These are phyloP conservation scores for Bhutanitis thaidina DNA, from an alignment of 2,888 invertebrate genomes.

Conservation along the genomic window DNA sequence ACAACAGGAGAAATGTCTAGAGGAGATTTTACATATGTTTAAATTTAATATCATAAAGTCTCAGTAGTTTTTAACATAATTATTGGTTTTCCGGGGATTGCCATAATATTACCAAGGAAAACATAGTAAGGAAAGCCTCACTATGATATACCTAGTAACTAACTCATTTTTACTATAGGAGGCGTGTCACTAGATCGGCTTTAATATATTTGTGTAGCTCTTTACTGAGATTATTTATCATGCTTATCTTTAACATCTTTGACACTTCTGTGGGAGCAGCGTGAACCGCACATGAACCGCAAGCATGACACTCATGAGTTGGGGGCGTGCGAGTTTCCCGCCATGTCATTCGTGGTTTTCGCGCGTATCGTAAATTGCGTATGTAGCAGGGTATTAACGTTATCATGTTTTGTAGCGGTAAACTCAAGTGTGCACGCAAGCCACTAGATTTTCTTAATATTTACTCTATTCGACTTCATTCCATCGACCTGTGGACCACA, in stretches of 20 bases:
- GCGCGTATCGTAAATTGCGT: slow-evolving; percentile 24
- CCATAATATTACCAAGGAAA: too few species aligned
- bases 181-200: slow-evolving; percentile 49
- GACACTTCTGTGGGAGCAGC: slow-evolving; percentile 39
- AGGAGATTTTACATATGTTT: too few species aligned
- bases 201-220: slow-evolving; percentile 43
- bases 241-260: slow-evolving; percentile 36
- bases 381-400: slow-evolving; percentile 29
- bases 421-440: background rate
- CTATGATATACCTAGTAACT: too few species aligned
- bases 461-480: too few species aligned
- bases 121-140: too few species aligned
- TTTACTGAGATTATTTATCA: slow-evolving; percentile 39
- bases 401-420: slow-evolving; percentile 31
- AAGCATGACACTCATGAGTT: slow-evolving; percentile 59
- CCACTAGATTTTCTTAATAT: too few species aligned
- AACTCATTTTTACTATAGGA: slow-evolving; percentile 24
- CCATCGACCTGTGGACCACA: too few species aligned
- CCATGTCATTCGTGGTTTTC: slow-evolving; percentile 43
- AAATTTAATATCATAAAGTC: too few species aligned
- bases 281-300: slow-evolving; percentile 37
- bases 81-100: too few species aligned
- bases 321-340: slow-evolving; percentile 54
- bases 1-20: too few species aligned
- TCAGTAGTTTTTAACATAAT: too few species aligned